Evolutionary conservation across 1,140 invertebrate species (phyloP).

Genomic region (Drosophila parvula): DNA sequence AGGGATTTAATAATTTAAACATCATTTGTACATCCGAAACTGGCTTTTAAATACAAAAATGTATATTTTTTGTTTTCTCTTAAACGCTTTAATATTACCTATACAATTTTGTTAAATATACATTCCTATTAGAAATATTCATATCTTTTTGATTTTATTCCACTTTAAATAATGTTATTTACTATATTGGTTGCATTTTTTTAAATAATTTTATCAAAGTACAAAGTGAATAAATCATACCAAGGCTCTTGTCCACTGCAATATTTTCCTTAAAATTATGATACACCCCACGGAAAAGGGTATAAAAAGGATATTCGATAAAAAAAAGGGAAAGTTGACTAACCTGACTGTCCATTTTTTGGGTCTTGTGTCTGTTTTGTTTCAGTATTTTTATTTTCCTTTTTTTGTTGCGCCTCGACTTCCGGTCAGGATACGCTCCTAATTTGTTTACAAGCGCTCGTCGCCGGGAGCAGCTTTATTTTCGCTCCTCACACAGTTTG

Average conservation of each 20-base stretch:
- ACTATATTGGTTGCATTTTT: too few species aligned
- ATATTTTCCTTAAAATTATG: background rate
- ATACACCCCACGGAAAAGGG: slow-evolving; percentile 5
- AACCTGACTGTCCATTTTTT: slow-evolving; percentile 46
- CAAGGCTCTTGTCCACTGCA: too few species aligned
- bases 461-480: slow-evolving; percentile 20
- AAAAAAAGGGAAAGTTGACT: slow-evolving; percentile 66
- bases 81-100: too few species aligned
- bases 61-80: too few species aligned
- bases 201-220: too few species aligned
- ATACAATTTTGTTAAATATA: too few species aligned
- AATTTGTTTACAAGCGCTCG: slow-evolving; percentile 75
- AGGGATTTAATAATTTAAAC: background rate
- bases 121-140: too few species aligned
- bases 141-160: too few species aligned
- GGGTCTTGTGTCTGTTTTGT: slow-evolving; percentile 23
- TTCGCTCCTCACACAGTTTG: background rate
- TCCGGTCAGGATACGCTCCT: slow-evolving; percentile 79
- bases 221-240: too few species aligned
- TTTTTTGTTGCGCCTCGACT: slow-evolving; percentile 62
- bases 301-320: slow-evolving; percentile 17
- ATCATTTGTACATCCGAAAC: background rate
- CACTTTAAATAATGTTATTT: too few species aligned
- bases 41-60: background rate
- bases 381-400: slow-evolving; percentile 28